Evolutionary conservation across 2,888 invertebrate genomes (phyloP), one percentile per base, ranked within the genome.

Genomic region (Apotomis betuletana): DNA sequence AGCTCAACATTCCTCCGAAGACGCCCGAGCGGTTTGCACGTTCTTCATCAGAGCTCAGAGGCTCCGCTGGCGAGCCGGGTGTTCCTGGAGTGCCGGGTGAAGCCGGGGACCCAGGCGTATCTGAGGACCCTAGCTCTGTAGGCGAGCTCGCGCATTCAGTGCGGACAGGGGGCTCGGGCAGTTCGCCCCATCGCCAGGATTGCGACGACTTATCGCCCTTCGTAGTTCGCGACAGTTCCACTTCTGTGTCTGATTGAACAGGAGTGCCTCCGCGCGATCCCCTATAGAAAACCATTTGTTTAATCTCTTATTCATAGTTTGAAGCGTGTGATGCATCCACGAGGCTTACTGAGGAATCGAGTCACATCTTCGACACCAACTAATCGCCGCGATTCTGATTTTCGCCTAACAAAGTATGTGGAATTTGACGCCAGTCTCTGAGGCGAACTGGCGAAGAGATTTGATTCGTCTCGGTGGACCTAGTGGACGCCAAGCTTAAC

Each of bases 171-270:
- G 94, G 94, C 78, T 91, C 93, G 0, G 98, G 98, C 77, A 98
- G 90, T 85, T 98, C 97, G 27, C 98, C 98, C 98, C 98, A 97
- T 77, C 97, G 95, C 98, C 98, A 98, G 70, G 97, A 97, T 83
- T 96, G 96, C 70, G 92, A 94, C 36, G 88, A 89, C 83, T 95
- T 93, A 78, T 92, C 92, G 1, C 88, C 90, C 36, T 77, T 83
- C n/a, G 78, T 79, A 10, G 87, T 84, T 69, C 86, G 92, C 74
- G 95, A 95, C 82, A 96, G 92, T 89, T 99, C 99, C 83, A 98
- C 96, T 86, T 99, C 99, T 0, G 98, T 98, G 89, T 99, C 99
- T 57, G 98, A 98, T 87, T 98, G 98, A 74, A 97, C 95, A 6
- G 98, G 98, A 12, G 97, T 96, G 76, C 96, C 95, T 54, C 96